Evolutionary conservation across 1,140 invertebrate genomes (phyloP), one percentile per base, ranked within the genome.

Genomic region (Drosophila sturtevanti): DNA sequence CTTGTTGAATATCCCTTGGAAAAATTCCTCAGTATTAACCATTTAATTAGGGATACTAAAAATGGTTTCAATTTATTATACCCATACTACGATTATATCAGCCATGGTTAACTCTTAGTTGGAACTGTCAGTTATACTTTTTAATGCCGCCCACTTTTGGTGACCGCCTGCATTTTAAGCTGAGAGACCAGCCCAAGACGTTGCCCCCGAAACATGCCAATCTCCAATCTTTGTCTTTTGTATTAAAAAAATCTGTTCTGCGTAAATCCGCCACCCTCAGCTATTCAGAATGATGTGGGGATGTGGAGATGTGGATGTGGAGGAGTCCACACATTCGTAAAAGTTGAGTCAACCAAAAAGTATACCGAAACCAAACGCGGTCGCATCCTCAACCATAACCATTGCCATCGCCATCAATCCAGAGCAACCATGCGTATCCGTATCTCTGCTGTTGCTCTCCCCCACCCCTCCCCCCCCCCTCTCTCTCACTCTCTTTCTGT

Each of bases 401-500:
- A 48, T 48, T 48, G 41, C 41, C 41, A 48, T 21, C 16, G 80
- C 87, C 84, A 89, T 89, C 84, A 89, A 89, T 89, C 84, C 84
- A 64, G 72, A 72, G 80, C 85, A 89, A 69, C 84, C 70, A 89
- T 84, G 85, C 84, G 84, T 89, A 84, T 71, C 84, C 84, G 84
- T 85, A 89, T 79, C 76, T 71, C 65, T 67, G 71, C 51, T 74
- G 59, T 44, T 69, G 66, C 41, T n/a, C n/a, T n/a, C n/a, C n/a
- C n/a, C n/a, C n/a, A n/a, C n/a, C n/a, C n/a, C n/a, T n/a, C n/a
- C n/a, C n/a, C n/a, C n/a, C n/a, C n/a, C n/a, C n/a, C n/a, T n/a
- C n/a, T n/a, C n/a, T n/a, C n/a, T n/a, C n/a, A n/a, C n/a, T n/a
- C n/a, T n/a, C n/a, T 35, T 52, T 27, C 60, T 38, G 12, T 63